A percentile compares a stretch with the other conserved stretches of the same genome.
Conservation (phyloP, 2,113 vertebrate species). For the Semnopithecus entellus region DNA sequence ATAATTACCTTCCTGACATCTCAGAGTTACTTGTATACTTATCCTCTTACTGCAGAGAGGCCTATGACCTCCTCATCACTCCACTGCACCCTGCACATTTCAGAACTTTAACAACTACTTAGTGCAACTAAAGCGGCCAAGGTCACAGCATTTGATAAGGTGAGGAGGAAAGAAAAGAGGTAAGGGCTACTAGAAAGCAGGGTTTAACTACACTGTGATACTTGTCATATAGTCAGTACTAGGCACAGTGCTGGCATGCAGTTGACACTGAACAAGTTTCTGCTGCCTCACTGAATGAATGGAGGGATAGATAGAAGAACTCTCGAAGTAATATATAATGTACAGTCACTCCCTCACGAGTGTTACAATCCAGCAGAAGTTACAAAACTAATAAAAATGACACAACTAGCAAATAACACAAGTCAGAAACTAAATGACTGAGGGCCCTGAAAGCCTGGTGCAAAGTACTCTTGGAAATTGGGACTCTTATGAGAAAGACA, state of each 20-base stretch:
- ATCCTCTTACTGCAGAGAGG: background rate
- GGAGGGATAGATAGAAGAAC: background rate
- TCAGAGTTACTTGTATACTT: background rate
- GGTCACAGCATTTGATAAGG: background rate
- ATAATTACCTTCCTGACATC: background rate
- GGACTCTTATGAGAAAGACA: background rate
- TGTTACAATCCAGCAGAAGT: background rate
- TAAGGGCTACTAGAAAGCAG: background rate
- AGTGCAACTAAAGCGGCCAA: background rate
- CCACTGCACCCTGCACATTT: background rate
- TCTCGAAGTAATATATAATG: background rate
- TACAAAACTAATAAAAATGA: background rate
- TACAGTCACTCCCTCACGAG: background rate
- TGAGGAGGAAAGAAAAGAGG: background rate
- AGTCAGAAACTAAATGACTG: background rate
- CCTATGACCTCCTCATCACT: background rate
- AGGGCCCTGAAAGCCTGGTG: background rate
- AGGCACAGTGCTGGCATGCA: background rate
- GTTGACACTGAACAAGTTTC: background rate
- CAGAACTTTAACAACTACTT: background rate
- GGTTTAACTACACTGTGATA: background rate
- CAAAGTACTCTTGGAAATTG: background rate
- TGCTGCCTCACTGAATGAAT: background rate
- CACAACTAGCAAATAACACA: background rate
- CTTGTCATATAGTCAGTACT: background rate